These are phyloP conservation scores for Scartelaos histophorus DNA, from an alignment of 2,113 vertebrate species.

Conservation along the genomic window DNA sequence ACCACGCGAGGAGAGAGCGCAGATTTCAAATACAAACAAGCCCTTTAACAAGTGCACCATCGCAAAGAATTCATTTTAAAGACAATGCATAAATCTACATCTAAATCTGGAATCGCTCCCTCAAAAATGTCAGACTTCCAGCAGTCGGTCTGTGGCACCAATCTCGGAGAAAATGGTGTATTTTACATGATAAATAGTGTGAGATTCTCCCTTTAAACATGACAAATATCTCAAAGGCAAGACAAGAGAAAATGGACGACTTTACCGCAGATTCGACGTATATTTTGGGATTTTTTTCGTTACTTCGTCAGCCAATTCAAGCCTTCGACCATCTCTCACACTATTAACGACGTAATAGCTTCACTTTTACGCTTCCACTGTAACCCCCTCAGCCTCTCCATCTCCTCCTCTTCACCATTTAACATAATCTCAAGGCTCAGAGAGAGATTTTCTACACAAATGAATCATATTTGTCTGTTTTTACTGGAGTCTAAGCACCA, in stretches of 20 bases:
- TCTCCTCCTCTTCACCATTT: no score
- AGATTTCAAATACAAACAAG: slow-evolving; percentile 59
- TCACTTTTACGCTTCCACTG: no score
- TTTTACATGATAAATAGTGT: slow-evolving; percentile 66
- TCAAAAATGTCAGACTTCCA: slow-evolving; percentile 56
- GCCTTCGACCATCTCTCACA: not conserved
- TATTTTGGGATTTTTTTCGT: no score
- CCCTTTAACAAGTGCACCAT: slow-evolving; percentile 54
- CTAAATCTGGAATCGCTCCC: slow-evolving; percentile 58
- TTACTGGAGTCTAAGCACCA: no score
- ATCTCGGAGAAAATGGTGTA: slow-evolving; percentile 42
- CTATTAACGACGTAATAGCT: no score
- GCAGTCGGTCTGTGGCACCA: slow-evolving; percentile 13
- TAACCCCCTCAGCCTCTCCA: no score
- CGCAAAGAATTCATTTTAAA: slow-evolving; percentile 63
- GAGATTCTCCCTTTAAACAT: slow-evolving; percentile 16
- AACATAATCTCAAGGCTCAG: no score
- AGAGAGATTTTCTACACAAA: no score
- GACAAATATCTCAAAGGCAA: slow-evolving; percentile 8
- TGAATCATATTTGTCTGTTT: no score
- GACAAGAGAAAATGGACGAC: not conserved
- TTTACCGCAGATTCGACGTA: not conserved
- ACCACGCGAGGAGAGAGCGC: slow-evolving; percentile 10
- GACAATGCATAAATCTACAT: slow-evolving; percentile 76
- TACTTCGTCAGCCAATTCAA: not conserved